Evolutionary conservation across 2,797 vertebrate species (phyloP).

Genomic region (Malurus leucopterus): DNA sequence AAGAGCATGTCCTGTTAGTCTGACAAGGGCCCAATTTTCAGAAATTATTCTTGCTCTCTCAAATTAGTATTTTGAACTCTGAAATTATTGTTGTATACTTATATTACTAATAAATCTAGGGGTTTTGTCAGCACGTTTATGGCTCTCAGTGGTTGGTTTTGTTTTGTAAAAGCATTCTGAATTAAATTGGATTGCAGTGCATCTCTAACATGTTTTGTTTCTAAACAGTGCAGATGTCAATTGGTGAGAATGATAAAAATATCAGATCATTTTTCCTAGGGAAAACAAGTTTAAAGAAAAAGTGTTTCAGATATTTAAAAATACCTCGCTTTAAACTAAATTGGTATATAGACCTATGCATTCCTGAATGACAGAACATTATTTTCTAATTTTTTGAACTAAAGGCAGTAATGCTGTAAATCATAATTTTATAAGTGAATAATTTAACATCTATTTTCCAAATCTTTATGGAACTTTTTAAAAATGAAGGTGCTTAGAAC

Average conservation of each 20-base stretch:
- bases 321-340: constrained; percentile 61
- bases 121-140: background rate
- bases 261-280: constrained; percentile 40
- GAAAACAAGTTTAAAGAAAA: constrained; percentile 45
- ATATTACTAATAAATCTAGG: background rate
- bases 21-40: constrained; percentile 69
- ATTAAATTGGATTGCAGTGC: constrained; percentile 27
- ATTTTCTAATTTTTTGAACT: constrained; percentile 33
- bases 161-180: constrained; percentile 33
- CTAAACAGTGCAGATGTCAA: constrained; percentile 6
- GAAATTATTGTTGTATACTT: background rate
- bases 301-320: constrained; percentile 54
- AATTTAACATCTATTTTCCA: constrained; percentile 57
- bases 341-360: constrained; percentile 34
- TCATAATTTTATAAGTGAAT: constrained; percentile 45
- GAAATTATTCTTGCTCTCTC: constrained; percentile 46
- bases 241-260: constrained; percentile 38
- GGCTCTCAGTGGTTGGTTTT: constrained; percentile 10
- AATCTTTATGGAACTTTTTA: constrained; percentile 53
- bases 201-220: background rate
- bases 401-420: constrained; percentile 61
- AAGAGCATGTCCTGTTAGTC: constrained; percentile 60
- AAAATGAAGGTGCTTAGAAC: constrained; percentile 62
- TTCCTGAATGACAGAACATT: constrained; percentile 57
- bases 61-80: background rate